Conservation (phyloP, 2,888 invertebrate species). For the Perdita meconis region DNA sequence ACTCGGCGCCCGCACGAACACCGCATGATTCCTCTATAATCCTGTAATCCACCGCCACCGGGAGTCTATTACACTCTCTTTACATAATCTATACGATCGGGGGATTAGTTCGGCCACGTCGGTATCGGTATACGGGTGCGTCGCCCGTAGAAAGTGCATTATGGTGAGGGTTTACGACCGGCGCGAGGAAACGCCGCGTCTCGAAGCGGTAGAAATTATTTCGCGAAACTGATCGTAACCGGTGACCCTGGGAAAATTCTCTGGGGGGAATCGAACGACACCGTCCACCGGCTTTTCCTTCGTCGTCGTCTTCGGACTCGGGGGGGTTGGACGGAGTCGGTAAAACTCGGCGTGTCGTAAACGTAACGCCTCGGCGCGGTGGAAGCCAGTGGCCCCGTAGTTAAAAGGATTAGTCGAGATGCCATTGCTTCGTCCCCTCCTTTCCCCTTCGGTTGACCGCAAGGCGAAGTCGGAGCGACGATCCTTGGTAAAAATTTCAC, state of each 20-base stretch:
- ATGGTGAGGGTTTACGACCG: constrained; percentile 32
- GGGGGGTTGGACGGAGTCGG: too few species aligned
- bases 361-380: constrained; percentile 38
- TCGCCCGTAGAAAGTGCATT: constrained; percentile 5
- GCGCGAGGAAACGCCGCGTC: constrained; percentile 5
- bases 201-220: constrained; percentile 47
- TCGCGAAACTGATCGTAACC: constrained; percentile 48
- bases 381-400: constrained; percentile 55
- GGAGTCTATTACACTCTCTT: constrained; percentile 52
- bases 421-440: constrained; percentile 36
- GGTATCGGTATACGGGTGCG: constrained; percentile 5
- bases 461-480: constrained; percentile 20
- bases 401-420: constrained; percentile 68
- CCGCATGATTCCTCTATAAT: constrained; percentile 56
- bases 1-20: constrained; percentile 14
- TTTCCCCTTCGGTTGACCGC: background rate
- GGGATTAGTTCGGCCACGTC: constrained; percentile 20
- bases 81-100: constrained; percentile 53
- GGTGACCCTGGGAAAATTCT: background rate
- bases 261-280: constrained; percentile 7
- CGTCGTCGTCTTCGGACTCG: background rate
- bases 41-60: constrained; percentile 40
- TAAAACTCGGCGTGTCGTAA: constrained; percentile 65
- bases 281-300: constrained; percentile 14
- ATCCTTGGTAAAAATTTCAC: constrained; percentile 72